Base-by-base conservation (phyloP, 2,113 vertebrate genomes). In the Etheostoma cragini region DNA sequence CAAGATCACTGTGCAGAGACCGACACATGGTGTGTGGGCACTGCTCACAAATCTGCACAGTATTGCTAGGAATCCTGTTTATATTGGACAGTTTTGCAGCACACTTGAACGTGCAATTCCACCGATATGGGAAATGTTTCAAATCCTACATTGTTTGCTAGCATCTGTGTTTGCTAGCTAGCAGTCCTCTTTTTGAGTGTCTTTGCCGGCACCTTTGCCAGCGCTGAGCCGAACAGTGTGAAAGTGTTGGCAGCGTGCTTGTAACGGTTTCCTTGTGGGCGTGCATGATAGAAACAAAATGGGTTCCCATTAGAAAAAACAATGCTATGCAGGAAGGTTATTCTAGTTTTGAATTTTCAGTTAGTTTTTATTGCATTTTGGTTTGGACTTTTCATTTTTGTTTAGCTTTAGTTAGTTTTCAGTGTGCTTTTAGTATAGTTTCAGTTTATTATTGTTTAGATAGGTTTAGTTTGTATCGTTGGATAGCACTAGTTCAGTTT, bases 281-380 rank as follows among this genome's bases (percentile, higher is more conserved):
- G 38, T 56, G 67, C 52, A 54, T n/a, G 52, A 49, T 38, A 24
- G 26, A 22, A 73, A 73, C 56, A 50, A 63, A 62, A 22, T 8
- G 6, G 16, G 38, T 53, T 5, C 17, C 42, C 70, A 11, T 8
- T 12, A 53, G 30, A 16, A 50, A 60, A 30, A 72, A 10, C 58
- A 24, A 24, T 46, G 38, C 14, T 35, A 26, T 33, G 8, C 15
- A 50, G 67, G 8, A 38, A 38, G 38, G 38, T 38, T 38, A 2
- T 38, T 38, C 38, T 38, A 38, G 38, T 38, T 38, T 38, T 38
- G 2, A 8, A 38, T 38, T 38, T 10, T 38, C 8, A 38, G 8
- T 38, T 38, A 38, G 38, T 38, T 38, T 38, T 38, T 38, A 38
- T 10, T 38, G 38, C 2, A 10, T 38, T 38, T 38, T 38, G 8